Evolutionary conservation across 2,797 vertebrate species (phyloP).

Genomic region (Sciaenops ocellatus): DNA sequence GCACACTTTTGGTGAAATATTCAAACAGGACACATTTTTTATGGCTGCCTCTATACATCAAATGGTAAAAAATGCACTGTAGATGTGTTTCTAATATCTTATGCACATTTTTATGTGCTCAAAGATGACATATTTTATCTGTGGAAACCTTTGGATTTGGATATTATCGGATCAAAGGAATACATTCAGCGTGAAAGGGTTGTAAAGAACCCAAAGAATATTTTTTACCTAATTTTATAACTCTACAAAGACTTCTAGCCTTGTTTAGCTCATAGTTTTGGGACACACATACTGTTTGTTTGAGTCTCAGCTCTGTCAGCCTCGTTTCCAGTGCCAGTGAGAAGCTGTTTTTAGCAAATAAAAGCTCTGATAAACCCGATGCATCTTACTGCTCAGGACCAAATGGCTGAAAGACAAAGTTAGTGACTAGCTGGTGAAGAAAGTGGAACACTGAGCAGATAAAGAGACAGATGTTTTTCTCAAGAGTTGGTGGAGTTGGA

Average conservation of each 20-base stretch:
- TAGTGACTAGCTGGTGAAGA: neutral
- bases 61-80: neutral
- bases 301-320: neutral
- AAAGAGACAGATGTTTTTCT: too few species aligned
- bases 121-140: neutral
- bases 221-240: neutral
- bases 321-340: neutral
- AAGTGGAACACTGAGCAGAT: neutral
- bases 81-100: neutral
- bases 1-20: constrained; percentile 10
- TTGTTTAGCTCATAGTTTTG: neutral
- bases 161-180: neutral
- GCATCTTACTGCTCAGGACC: neutral
- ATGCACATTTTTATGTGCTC: neutral
- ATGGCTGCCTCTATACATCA: neutral
- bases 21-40: neutral
- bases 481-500: too few species aligned
- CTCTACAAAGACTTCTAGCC: neutral
- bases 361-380: neutral
- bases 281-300: neutral
- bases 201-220: neutral
- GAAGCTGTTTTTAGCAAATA: neutral
- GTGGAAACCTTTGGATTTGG: neutral
- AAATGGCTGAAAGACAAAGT: neutral
- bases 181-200: neutral